phyloP scores from a whole-genome alignment of 2,888 invertebrate species.

The Netelia melanura region DNA sequence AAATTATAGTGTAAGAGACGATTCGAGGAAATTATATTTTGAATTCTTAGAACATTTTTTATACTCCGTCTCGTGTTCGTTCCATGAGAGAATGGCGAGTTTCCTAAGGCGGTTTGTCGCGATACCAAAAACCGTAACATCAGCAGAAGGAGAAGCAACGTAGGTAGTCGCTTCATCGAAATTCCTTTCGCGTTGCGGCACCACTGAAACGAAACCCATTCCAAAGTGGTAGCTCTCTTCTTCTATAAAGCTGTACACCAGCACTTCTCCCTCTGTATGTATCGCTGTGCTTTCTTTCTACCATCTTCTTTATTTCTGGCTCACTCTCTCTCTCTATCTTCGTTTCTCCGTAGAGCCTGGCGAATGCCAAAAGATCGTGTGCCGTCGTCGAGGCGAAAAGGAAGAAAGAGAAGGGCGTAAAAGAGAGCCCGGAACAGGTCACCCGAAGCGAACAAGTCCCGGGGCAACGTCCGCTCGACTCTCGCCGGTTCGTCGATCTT shows the following conservation, averaged over 20 bases:
- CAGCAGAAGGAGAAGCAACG: slow-evolving; percentile 24
- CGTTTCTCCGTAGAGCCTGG: slow-evolving; percentile 32
- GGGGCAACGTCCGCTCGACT: slow-evolving; percentile 60
- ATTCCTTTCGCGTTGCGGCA: slow-evolving; percentile 79
- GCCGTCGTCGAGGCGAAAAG: slow-evolving; percentile 55
- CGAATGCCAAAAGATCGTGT: slow-evolving; percentile 59
- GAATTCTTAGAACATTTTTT: neutral
- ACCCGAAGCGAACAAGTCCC: slow-evolving; percentile 58
- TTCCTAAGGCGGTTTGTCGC: slow-evolving; percentile 64
- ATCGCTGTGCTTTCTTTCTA: slow-evolving; percentile 43
- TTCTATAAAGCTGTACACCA: slow-evolving; percentile 65
- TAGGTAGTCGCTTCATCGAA: slow-evolving; percentile 77
- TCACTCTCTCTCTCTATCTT: slow-evolving; percentile 43
- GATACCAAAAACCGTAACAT: slow-evolving; percentile 52
- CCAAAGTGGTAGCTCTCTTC: slow-evolving; percentile 55
- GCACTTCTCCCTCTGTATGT: slow-evolving; percentile 40
- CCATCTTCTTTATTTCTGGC: slow-evolving; percentile 61
- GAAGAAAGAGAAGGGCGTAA: slow-evolving; percentile 10
- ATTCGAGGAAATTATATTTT: too few relatives aligned
- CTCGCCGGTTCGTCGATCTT: slow-evolving; percentile 79
- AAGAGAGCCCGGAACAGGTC: slow-evolving; percentile 59
- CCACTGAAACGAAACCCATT: slow-evolving; percentile 79
- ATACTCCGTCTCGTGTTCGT: slow-evolving; percentile 11
- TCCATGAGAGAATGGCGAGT: slow-evolving; percentile 27
- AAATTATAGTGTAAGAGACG: too few relatives aligned